Evolutionary conservation across 1,140 invertebrate species (phyloP).

Genomic region (Chelonus insularis): DNA sequence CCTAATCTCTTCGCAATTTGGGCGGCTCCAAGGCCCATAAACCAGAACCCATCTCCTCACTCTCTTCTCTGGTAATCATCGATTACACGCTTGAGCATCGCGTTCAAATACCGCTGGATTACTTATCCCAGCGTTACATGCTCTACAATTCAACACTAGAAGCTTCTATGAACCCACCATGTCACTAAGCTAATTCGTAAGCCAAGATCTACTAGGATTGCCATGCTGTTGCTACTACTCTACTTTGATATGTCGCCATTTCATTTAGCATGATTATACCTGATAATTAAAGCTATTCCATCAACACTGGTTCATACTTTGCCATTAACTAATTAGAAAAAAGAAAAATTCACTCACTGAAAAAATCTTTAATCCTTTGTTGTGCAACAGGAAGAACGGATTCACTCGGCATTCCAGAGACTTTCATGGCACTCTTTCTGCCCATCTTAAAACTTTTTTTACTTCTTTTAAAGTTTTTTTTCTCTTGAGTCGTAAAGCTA

Average conservation of each 20-base stretch:
- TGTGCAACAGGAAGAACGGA: constrained; percentile 42
- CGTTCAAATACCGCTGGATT: constrained; percentile 40
- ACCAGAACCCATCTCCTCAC: constrained; percentile 18
- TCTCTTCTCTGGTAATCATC: constrained; percentile 43
- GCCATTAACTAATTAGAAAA: constrained; percentile 8
- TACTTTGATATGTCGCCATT: neutral
- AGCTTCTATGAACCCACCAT: neutral
- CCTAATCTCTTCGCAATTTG: constrained; percentile 57
- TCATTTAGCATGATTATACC: neutral
- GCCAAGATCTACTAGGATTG: too few species aligned
- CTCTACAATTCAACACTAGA: neutral
- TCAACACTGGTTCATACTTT: neutral
- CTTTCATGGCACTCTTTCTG: constrained; percentile 23
- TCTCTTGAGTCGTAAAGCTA: neutral
- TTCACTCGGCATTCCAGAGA: constrained; percentile 46
- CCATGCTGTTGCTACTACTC: too few species aligned
- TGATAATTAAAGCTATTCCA: neutral
- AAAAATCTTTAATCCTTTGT: constrained; percentile 43
- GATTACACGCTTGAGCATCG: constrained; percentile 42
- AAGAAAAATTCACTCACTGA: neutral
- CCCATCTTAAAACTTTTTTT: constrained; percentile 13
- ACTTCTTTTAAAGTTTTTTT: constrained; percentile 23
- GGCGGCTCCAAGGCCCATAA: constrained; percentile 49
- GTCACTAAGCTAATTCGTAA: constrained; percentile 9
- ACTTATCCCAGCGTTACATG: constrained; percentile 36